phyloP scores from a whole-genome alignment of 2,797 vertebrate genomes.

The Malacoraja senta region DNA sequence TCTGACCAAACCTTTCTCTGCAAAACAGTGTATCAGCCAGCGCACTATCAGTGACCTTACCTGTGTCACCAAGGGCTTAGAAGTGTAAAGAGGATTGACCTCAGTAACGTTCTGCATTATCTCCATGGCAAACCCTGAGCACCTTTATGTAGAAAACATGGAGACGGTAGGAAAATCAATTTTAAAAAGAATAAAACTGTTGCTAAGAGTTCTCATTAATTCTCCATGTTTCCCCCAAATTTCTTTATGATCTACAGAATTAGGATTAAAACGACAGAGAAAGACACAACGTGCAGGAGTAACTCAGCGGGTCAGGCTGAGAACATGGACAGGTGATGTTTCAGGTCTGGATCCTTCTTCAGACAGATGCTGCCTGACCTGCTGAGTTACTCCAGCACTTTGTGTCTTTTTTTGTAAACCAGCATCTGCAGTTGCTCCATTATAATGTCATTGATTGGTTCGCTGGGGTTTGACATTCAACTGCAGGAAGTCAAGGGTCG shows the following conservation, averaged over 20 bases:
- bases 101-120: background rate
- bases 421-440: too few species aligned
- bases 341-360: too few species aligned
- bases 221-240: background rate
- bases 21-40: background rate
- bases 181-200: background rate
- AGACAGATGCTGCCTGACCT: too few species aligned
- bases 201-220: background rate
- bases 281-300: too few species aligned
- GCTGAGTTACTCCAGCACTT: too few species aligned
- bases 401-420: too few species aligned
- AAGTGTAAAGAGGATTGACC: background rate
- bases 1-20: background rate
- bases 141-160: background rate
- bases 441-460: too few species aligned
- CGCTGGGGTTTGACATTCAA: background rate
- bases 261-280: background rate
- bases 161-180: background rate
- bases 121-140: background rate
- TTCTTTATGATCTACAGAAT: background rate
- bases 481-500: background rate
- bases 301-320: too few species aligned
- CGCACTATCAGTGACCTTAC: background rate
- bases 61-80: background rate
- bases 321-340: too few species aligned